Base-by-base conservation (phyloP, 2,888 invertebrate species). In the Dolichopus griseipennis region DNA sequence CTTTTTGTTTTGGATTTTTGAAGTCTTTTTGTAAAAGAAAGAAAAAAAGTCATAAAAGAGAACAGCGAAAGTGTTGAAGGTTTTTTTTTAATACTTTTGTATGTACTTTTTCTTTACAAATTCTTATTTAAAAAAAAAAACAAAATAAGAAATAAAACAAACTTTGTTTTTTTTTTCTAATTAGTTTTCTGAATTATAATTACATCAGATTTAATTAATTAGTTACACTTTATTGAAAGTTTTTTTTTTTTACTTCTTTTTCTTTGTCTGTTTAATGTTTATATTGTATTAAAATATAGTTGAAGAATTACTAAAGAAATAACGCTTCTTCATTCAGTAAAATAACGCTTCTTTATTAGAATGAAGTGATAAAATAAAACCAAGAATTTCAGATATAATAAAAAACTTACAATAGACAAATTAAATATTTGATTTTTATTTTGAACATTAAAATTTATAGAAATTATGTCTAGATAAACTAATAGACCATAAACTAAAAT, bases 141-240 rank as follows among this genome's bases (percentile, higher is more conserved):
- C 52, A 52, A 52, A 27, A 27, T 27, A 27, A 4, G 27, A 27
- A 27, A 4, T 27, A 27, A 27, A 27, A 4, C 5, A 27, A 27
- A 27, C 27, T 27, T 27, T 27, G 27, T 27, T 27, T 27, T 27
- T 27, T 27, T 52, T 52, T 52, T 52, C 18, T 52, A 52, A 52
- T 52, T 52, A 52, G 18, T 12, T 52, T 52, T 52, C 18, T 18
- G 8, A 52, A 15, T 52, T 52, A 52, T 52, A 52, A 52, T 52
- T 52, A 52, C 52, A 52, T 52, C 52, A 52, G 52, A 52, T 52
- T n/a, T 18, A 52, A 52, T 52, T 41, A 41, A 41, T 41, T 52
- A 52, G 52, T 52, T 52, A 52, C 52, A 52, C 52, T 18, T 52
- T 52, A 52, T 52, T 52, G 52, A 52, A 52, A 52, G 52, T 52